Base-by-base conservation (phyloP, 2,888 invertebrate species). In the Venusia cambrica region DNA sequence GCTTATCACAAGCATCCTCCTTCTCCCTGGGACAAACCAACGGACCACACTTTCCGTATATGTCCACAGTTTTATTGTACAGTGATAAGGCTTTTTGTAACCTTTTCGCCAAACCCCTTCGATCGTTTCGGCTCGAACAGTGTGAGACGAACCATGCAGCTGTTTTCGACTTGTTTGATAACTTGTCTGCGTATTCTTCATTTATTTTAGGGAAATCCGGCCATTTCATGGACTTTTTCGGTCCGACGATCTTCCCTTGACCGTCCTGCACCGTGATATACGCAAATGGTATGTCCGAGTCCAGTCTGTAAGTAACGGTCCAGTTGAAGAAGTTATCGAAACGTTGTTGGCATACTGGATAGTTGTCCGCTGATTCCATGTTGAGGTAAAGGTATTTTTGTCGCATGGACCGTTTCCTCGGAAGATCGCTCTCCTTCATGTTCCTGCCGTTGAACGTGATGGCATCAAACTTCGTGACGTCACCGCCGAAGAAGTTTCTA, bases 11-110 rank as follows among this genome's bases (percentile, higher is more conserved):
- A 7, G 56, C 57, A 0, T 54, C 27, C n/a, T 55, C 47, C 2
- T 41, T 46, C 1, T 51, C 16, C 35, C 48, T 57, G 0, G 76
- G 62, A 37, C 85, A 85, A 5, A 51, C 45, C 0, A 73, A 42
- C 0, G 51, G 45, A 0, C 90, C 90, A 62, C 91, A 91, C 0
- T 49, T 41, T 0, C 90, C 90, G 45, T 79, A 91, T 2, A 90
- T 68, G 48, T 90, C 90, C 1, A 91, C 75, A 1, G 66, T 51
- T 5, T 66, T 47, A 0, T 62, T 56, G 37, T 68, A 72, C 0
- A 17, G 16, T 1, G 31, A 26, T 6, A 84, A 48, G 0, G 62
- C 66, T n/a, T 54, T 57, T 19, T 69, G 54, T 10, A 87, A 40
- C 1, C 56, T 43, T 1, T 26, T 47, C 0, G 65, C 78, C 32